phyloP scores from a whole-genome alignment of 2,888 invertebrate species.

The Andrena bicolor region DNA sequence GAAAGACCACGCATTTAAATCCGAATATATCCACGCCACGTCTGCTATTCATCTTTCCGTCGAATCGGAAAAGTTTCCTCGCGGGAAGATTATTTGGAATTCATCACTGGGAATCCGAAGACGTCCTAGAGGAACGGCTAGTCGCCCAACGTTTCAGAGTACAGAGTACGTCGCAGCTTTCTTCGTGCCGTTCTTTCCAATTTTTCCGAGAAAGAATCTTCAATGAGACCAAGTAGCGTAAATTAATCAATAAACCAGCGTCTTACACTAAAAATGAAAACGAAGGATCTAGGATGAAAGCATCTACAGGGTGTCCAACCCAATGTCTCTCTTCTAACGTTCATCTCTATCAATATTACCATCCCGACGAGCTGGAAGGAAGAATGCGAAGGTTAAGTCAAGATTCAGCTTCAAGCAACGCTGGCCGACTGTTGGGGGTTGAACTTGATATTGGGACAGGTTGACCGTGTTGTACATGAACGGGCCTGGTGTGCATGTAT shows the following conservation, averaged over 20 bases:
- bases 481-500: slow-evolving; percentile 43
- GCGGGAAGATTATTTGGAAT: slow-evolving; percentile 10
- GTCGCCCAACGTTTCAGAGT: not conserved
- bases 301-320: slow-evolving; percentile 32
- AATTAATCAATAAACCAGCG: slow-evolving; percentile 25
- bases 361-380: not conserved
- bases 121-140: slow-evolving; percentile 14
- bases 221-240: slow-evolving; percentile 45
- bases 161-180: not conserved
- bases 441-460: slow-evolving; percentile 38
- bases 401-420: slow-evolving; percentile 50
- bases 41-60: slow-evolving; percentile 3
- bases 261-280: slow-evolving; percentile 4
- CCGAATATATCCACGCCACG: slow-evolving; percentile 21
- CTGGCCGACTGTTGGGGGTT: slow-evolving; percentile 45
- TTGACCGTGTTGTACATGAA: slow-evolving; percentile 28
- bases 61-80: slow-evolving; percentile 13
- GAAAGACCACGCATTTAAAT: not conserved
- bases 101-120: slow-evolving; percentile 3
- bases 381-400: not conserved
- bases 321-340: slow-evolving; percentile 19
- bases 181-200: not conserved
- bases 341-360: slow-evolving; percentile 28
- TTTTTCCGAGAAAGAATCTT: slow-evolving; percentile 20
- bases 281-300: slow-evolving; percentile 4